Conservation (phyloP, 1,140 invertebrate genomes). For the Spodoptera frugiperda region DNA sequence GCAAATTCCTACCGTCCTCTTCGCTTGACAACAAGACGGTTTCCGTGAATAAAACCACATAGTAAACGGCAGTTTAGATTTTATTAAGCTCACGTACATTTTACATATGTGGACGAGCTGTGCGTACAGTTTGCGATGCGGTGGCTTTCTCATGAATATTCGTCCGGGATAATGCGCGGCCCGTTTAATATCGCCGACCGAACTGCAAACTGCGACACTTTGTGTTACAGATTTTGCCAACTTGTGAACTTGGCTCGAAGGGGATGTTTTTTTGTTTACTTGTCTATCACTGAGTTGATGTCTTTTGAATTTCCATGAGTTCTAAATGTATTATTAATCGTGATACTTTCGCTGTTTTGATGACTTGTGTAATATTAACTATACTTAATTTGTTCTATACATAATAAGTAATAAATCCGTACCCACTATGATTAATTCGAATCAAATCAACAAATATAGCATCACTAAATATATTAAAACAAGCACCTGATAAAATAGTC, state of each 20-base stretch:
- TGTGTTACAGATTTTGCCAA: conserved; percentile 31
- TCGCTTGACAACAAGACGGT: neutral
- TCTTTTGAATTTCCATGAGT: neutral
- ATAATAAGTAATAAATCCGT: no score
- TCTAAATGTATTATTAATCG: no score
- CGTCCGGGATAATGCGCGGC: conserved; percentile 27
- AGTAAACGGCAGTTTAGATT: conserved; percentile 19
- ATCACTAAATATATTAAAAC: no score
- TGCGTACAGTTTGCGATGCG: conserved; percentile 39
- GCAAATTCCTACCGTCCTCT: no score
- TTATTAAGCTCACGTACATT: conserved; percentile 22
- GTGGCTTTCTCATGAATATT: conserved; percentile 49
- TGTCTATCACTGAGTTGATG: conserved; percentile 1
- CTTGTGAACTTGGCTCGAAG: conserved; percentile 21
- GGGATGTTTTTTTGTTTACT: neutral
- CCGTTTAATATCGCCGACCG: conserved; percentile 40
- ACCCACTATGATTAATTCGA: no score
- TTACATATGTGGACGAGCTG: conserved; percentile 6
- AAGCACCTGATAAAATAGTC: conserved; percentile 6
- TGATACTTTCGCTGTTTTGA: no score
- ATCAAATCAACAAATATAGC: no score
- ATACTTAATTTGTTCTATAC: no score
- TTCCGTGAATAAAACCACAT: conserved; percentile 7
- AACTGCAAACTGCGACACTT: conserved; percentile 42
- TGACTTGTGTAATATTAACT: no score